These are phyloP conservation scores for Pseudomugil tenellus DNA, from an alignment of 2,797 vertebrate species.

Conservation along the genomic window DNA sequence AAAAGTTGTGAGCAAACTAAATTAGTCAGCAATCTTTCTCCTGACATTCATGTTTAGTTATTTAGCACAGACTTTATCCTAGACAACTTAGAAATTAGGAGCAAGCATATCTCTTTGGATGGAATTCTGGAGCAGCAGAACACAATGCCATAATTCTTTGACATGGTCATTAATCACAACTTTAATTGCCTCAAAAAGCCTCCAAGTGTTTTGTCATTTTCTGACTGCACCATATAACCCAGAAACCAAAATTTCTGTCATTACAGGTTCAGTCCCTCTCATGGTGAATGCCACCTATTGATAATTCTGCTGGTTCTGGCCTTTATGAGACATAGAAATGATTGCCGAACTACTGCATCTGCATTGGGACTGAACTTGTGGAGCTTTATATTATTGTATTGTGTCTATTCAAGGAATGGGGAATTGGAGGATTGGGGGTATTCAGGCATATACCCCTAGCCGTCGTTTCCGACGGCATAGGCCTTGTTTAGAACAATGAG, in stretches of 20 bases:
- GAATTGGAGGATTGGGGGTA: no score
- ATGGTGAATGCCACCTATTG: neutral
- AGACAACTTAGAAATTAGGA: neutral
- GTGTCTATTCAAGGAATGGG: no score
- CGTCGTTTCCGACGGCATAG: no score
- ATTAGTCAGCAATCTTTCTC: neutral
- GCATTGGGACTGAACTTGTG: no score
- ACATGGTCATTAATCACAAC: conserved; percentile 34
- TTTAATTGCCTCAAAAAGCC: conserved; percentile 23
- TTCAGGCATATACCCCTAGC: no score
- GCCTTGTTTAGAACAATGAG: no score
- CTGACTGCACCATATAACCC: conserved; percentile 30
- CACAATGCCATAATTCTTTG: conserved; percentile 16
- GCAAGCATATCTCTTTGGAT: conserved; percentile 7
- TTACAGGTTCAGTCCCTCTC: conserved; percentile 8
- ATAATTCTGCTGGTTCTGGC: neutral
- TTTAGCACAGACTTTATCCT: neutral
- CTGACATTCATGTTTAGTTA: neutral
- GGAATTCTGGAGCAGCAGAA: conserved; percentile 10
- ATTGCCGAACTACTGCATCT: neutral
- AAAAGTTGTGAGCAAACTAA: neutral
- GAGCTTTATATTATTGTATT: no score
- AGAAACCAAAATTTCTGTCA: conserved; percentile 45
- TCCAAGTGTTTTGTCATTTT: conserved; percentile 30
- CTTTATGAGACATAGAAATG: neutral